These are phyloP conservation scores for Gymnobelideus leadbeateri DNA, from an alignment of 2,113 vertebrate genomes.

Conservation along the genomic window DNA sequence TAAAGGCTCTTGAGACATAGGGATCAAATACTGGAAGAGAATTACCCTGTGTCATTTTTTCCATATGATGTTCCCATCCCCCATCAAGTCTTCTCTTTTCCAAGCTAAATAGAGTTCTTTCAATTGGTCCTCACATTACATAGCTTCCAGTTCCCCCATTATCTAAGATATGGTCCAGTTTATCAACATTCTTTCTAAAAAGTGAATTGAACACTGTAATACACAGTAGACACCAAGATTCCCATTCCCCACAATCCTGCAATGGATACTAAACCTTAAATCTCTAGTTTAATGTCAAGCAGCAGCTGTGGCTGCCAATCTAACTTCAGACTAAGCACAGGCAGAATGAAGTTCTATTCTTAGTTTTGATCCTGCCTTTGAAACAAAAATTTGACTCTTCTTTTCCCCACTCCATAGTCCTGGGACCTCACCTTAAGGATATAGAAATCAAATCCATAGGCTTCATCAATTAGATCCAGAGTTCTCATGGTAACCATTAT, in stretches of 20 bases:
- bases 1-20: neutral
- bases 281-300: neutral
- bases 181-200: neutral
- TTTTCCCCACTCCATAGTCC: no score
- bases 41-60: neutral
- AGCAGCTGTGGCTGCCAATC: neutral
- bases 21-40: neutral
- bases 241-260: neutral
- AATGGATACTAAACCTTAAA: neutral
- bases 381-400: neutral
- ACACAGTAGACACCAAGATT: neutral
- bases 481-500: constrained; percentile 91
- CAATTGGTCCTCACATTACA: neutral
- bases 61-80: neutral
- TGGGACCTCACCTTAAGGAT: constrained; percentile 90
- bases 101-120: neutral
- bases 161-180: neutral
- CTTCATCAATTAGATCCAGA: constrained; percentile 92
- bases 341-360: neutral
- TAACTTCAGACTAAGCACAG: neutral
- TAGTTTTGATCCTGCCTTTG: neutral
- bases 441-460: constrained; percentile 95
- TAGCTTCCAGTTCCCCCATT: neutral
- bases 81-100: neutral
- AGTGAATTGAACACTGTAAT: neutral